These are phyloP conservation scores for Glaucidium brasilianum DNA, from an alignment of 2,113 vertebrate species.

Conservation along the genomic window DNA sequence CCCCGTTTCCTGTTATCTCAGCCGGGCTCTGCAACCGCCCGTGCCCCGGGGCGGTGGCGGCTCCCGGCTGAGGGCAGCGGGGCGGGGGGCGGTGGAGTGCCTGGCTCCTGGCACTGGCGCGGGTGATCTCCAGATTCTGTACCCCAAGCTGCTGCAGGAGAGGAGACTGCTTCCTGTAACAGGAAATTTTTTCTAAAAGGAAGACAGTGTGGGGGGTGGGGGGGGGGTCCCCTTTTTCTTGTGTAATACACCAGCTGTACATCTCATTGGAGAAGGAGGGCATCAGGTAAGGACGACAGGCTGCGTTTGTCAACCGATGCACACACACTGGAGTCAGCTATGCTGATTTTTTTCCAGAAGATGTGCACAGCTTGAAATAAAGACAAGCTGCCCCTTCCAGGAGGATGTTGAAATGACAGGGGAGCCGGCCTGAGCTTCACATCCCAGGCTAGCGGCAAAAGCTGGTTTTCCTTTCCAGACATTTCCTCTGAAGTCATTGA, in stretches of 20 bases:
- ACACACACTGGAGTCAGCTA: accelerated
- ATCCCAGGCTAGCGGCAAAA: not conserved
- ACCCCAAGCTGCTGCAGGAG: accelerated
- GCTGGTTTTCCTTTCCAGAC: not conserved
- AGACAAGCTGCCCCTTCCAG: not conserved
- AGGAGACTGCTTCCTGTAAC: too few species aligned
- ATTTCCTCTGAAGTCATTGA: not conserved
- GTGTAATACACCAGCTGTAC: not conserved
- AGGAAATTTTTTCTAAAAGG: not conserved
- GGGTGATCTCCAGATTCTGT: accelerated
- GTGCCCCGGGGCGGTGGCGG: not conserved
- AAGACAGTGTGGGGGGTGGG: not conserved
- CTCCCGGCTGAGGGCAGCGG: not conserved
- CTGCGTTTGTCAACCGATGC: not conserved
- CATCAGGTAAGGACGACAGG: not conserved
- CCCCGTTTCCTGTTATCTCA: not conserved
- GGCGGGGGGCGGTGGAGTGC: accelerated
- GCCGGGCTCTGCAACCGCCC: not conserved
- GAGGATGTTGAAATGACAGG: not conserved
- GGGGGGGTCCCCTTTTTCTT: not conserved
- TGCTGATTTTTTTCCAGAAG: not conserved
- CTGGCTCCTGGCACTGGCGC: accelerated
- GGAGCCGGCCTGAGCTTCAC: not conserved
- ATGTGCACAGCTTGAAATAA: not conserved
- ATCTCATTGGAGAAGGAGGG: not conserved